Conservation (phyloP, 2,797 vertebrate species). For the Crypturellus tataupa region DNA sequence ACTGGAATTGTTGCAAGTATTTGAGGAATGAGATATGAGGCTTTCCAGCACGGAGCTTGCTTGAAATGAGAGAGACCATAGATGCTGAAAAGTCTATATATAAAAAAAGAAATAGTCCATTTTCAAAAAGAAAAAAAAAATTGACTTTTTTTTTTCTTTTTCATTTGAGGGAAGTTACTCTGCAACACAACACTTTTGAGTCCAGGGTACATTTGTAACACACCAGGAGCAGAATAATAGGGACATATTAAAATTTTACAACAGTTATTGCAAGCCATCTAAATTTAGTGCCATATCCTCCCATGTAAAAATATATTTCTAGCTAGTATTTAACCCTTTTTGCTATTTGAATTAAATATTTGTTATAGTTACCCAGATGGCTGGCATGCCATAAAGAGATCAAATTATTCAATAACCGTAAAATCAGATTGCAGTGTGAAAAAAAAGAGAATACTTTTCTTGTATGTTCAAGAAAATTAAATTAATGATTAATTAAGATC, state of each 20-base stretch:
- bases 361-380: not conserved
- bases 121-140: not conserved
- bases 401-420: not conserved
- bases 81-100: not conserved
- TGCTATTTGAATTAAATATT: not conserved
- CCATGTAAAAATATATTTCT: not conserved
- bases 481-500: not conserved
- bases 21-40: not conserved
- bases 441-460: not conserved
- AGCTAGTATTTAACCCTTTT: not conserved
- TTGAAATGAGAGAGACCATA: not conserved
- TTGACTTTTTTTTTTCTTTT: not conserved
- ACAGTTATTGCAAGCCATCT: not conserved
- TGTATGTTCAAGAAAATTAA: not conserved
- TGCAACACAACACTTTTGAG: not conserved
- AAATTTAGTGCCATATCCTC: not conserved
- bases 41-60: not conserved
- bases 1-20: not conserved
- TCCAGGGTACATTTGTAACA: not conserved
- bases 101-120: not conserved
- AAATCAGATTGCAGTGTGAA: not conserved
- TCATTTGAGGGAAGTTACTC: not conserved
- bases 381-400: not conserved
- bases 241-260: not conserved
- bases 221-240: not conserved